Percentiles rank a stretch among this genome's conserved stretches.
These are phyloP conservation scores for Trialeurodes vaporariorum DNA, from an alignment of 1,140 invertebrate species.

Conservation along the genomic window DNA sequence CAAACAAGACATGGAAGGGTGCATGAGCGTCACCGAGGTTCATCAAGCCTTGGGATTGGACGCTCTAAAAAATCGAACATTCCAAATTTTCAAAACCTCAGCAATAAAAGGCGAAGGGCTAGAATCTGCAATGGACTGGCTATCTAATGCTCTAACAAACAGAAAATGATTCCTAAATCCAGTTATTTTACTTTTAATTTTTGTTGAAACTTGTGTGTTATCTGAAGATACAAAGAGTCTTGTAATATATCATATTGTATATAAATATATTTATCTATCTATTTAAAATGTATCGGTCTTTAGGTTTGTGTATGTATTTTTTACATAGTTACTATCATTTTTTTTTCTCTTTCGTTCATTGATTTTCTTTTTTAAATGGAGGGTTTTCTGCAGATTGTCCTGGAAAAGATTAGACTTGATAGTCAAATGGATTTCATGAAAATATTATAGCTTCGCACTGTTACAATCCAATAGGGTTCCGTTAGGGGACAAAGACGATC, in stretches of 20 bases:
- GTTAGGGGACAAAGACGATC: too few relatives aligned
- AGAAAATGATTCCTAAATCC: constrained; percentile 53
- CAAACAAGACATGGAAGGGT: constrained; percentile 97
- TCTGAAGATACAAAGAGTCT: neutral
- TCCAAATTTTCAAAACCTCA: constrained; percentile 99
- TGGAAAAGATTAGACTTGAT: too few relatives aligned
- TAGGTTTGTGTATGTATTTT: neutral
- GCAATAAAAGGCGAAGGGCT: constrained; percentile 97
- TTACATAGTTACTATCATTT: neutral
- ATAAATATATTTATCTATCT: neutral
- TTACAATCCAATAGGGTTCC: too few relatives aligned
- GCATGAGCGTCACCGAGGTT: constrained; percentile 91
- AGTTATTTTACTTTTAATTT: neutral
- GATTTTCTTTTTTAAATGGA: too few relatives aligned
- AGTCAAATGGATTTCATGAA: too few relatives aligned
- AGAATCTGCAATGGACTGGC: constrained; percentile 99
- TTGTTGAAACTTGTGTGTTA: neutral
- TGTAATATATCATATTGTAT: neutral
- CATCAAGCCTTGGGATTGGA: constrained; percentile 92
- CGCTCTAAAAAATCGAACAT: constrained; percentile 89
- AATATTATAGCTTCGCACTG: too few relatives aligned
- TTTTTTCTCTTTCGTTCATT: too few relatives aligned
- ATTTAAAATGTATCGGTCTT: neutral
- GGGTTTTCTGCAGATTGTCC: too few relatives aligned
- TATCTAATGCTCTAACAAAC: constrained; percentile 75